Conservation (phyloP, 2,888 invertebrate genomes). For the Pseudolycoriella hygida region DNA sequence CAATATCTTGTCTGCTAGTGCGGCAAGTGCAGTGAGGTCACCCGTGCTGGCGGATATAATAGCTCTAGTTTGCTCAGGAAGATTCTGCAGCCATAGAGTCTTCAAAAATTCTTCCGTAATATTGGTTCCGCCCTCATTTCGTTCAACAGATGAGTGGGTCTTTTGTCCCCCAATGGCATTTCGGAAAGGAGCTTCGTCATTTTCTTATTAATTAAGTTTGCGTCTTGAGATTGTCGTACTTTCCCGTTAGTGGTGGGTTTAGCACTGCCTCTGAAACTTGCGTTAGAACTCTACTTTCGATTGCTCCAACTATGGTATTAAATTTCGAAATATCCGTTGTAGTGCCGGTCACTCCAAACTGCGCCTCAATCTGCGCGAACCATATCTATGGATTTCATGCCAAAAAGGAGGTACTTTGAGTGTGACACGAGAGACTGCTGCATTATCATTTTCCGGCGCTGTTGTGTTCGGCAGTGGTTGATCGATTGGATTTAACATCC, state of each 20-base stretch:
- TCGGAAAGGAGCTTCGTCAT: conserved; percentile 10
- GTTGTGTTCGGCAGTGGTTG: neutral
- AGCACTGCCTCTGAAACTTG: conserved; percentile 11
- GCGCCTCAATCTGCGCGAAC: conserved; percentile 16
- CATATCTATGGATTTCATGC: conserved; percentile 15
- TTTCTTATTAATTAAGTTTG: conserved; percentile 10
- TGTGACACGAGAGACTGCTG: neutral
- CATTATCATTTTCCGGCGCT: too few relatives aligned
- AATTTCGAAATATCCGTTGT: conserved; percentile 13
- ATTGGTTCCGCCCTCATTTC: conserved; percentile 9
- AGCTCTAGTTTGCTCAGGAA: conserved; percentile 6
- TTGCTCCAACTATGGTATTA: conserved; percentile 12
- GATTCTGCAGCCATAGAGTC: conserved; percentile 7
- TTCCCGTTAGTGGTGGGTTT: conserved; percentile 10
- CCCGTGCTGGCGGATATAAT: conserved; percentile 7
- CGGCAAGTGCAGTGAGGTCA: conserved; percentile 3
- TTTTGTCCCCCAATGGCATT: conserved; percentile 10
- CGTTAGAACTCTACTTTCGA: conserved; percentile 11
- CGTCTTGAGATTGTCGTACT: conserved; percentile 10
- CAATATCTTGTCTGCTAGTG: neutral
- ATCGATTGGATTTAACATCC: neutral
- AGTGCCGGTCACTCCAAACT: conserved; percentile 13
- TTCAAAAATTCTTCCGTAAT: conserved; percentile 8
- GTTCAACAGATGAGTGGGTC: conserved; percentile 11
- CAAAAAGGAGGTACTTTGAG: conserved; percentile 13